Percentiles rank a stretch among this genome's conserved stretches.
phyloP scores from a whole-genome alignment of 2,888 invertebrate species.

The Crioceris asparagi region DNA sequence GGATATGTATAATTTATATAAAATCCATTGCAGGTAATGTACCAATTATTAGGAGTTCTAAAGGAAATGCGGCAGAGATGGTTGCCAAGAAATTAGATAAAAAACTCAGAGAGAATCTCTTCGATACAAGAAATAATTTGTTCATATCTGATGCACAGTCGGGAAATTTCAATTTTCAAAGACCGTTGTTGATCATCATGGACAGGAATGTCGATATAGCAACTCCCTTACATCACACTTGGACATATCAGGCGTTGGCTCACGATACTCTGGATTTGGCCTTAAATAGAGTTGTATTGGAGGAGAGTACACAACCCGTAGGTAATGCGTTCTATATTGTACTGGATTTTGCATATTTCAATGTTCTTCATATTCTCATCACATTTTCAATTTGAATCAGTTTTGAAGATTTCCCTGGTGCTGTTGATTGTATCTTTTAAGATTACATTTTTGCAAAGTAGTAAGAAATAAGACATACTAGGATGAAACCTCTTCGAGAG shows the following conservation, averaged over 20 bases:
- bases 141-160: slow-evolving; percentile 79
- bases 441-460: too few relatives aligned
- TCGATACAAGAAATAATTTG: slow-evolving; percentile 92
- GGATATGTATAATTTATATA: not conserved
- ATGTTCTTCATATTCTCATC: too few relatives aligned
- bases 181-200: slow-evolving; percentile 83
- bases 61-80: slow-evolving; percentile 97
- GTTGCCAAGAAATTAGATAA: slow-evolving; percentile 95
- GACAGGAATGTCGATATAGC: slow-evolving; percentile 95
- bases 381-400: too few relatives aligned
- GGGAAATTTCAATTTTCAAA: slow-evolving; percentile 75
- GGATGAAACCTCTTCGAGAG: too few relatives aligned
- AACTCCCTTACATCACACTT: slow-evolving; percentile 96
- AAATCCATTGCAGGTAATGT: slow-evolving; percentile 60
- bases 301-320: slow-evolving; percentile 29
- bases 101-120: slow-evolving; percentile 90
- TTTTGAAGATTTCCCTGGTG: too few relatives aligned
- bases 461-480: too few relatives aligned
- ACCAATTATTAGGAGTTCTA: slow-evolving; percentile 84
- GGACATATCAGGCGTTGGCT: slow-evolving; percentile 98
- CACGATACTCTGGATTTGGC: slow-evolving; percentile 93
- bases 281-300: slow-evolving; percentile 57
- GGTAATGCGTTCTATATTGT: slow-evolving; percentile 24
- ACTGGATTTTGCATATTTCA: too few relatives aligned
- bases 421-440: too few relatives aligned